Evolutionary conservation across 2,888 invertebrate genomes (phyloP).

Genomic region (Habrosyne pyritoides): DNA sequence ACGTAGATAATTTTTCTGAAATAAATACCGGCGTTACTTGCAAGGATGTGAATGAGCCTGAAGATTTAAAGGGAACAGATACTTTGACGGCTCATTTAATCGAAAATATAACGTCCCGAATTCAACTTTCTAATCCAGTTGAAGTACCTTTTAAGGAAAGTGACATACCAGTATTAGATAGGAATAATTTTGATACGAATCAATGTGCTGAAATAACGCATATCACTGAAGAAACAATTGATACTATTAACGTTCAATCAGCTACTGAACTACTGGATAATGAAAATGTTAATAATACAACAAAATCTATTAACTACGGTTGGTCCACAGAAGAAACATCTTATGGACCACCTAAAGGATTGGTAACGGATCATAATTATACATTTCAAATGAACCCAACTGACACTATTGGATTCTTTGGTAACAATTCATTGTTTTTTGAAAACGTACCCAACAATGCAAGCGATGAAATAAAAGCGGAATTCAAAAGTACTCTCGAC

Average conservation of each 20-base stretch:
- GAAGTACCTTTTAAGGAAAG: conserved; percentile 55
- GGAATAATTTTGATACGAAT: conserved; percentile 38
- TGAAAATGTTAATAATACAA: conserved; percentile 26
- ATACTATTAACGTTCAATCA: conserved; percentile 62
- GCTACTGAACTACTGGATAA: conserved; percentile 57
- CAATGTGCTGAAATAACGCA: conserved; percentile 59
- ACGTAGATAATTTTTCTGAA: conserved; percentile 42
- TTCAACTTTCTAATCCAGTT: conserved; percentile 69
- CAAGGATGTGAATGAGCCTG: conserved; percentile 61
- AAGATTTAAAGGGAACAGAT: conserved; percentile 47
- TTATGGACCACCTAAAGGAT: conserved; percentile 15
- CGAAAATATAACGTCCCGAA: conserved; percentile 70
- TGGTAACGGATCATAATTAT: conserved; percentile 40
- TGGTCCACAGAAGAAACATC: conserved; percentile 48
- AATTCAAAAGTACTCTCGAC: conserved; percentile 56
- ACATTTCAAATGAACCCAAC: conserved; percentile 46
- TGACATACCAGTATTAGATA: conserved; percentile 24
- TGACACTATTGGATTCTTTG: conserved; percentile 50
- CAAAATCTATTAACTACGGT: conserved; percentile 43
- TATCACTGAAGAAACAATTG: conserved; percentile 66
- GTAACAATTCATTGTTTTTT: conserved; percentile 52
- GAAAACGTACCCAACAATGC: conserved; percentile 60
- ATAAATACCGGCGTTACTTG: conserved; percentile 70
- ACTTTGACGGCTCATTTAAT: conserved; percentile 68
- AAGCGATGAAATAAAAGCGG: conserved; percentile 68